These are phyloP conservation scores for Pangasius larnaudii DNA, from an alignment of 2,797 vertebrate species.

Conservation along the genomic window DNA sequence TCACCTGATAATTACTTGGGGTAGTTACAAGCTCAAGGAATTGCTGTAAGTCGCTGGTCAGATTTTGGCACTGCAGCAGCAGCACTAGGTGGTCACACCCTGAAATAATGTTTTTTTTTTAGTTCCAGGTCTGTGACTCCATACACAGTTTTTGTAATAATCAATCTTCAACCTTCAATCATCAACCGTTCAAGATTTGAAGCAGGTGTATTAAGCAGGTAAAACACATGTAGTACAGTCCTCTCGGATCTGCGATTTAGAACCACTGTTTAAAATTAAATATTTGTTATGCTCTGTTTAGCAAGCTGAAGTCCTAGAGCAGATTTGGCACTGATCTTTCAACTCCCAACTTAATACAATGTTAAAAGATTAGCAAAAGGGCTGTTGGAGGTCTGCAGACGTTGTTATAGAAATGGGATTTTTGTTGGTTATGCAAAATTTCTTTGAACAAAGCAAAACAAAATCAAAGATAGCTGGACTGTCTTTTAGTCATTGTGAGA, in stretches of 20 bases:
- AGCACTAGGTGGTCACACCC: not conserved
- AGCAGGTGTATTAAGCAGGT: not conserved
- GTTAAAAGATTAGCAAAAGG: constrained; percentile 9
- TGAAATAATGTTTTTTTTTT: constrained; percentile 1
- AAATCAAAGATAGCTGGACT: constrained; percentile 80
- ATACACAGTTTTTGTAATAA: not conserved
- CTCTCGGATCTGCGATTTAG: not conserved
- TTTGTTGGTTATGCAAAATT: constrained; percentile 44
- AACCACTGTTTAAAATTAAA: constrained; percentile 7
- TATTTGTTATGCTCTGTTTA: constrained; percentile 1
- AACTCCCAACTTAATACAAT: not conserved
- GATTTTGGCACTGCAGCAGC: not conserved
- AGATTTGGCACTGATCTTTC: constrained; percentile 26
- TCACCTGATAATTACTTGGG: not conserved
- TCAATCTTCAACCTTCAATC: too few relatives aligned
- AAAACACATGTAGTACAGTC: not conserved
- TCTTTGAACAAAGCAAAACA: constrained; percentile 48
- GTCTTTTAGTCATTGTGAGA: constrained; percentile 70
- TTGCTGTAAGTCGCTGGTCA: not conserved
- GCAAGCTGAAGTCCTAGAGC: constrained; percentile 7
- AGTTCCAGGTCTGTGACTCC: not conserved
- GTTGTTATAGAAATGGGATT: constrained; percentile 53
- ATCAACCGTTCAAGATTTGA: not conserved
- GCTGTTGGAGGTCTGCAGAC: constrained; percentile 22
- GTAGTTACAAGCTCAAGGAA: not conserved